These are phyloP conservation scores for Panagrolaimus sp. DNA, from an alignment of 1,140 invertebrate genomes.

Conservation along the genomic window DNA sequence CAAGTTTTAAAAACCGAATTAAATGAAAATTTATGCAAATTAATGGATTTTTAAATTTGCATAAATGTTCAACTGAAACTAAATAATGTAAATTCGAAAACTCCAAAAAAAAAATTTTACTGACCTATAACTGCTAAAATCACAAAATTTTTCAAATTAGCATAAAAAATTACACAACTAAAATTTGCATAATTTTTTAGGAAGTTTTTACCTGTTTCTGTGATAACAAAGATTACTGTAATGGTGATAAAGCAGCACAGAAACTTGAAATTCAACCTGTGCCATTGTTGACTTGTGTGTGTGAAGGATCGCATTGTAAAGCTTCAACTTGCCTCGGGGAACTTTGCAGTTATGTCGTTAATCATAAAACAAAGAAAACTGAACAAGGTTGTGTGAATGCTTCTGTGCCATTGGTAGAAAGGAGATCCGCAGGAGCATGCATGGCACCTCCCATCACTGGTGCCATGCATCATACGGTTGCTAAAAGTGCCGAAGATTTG, in stretches of 20 bases:
- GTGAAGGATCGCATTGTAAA: constrained; percentile 51
- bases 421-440: constrained; percentile 52
- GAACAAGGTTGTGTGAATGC: constrained; percentile 59
- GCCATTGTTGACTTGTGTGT: constrained; percentile 44
- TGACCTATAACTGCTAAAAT: not conserved
- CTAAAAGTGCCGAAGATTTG: constrained; percentile 50
- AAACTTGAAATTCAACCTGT: constrained; percentile 47
- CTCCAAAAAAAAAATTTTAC: not conserved
- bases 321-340: constrained; percentile 47
- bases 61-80: too few relatives aligned
- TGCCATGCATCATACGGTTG: constrained; percentile 57
- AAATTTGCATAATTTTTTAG: constrained; percentile 19
- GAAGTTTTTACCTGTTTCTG: constrained; percentile 59
- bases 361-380: constrained; percentile 44
- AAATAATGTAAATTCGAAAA: not conserved
- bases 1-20: too few relatives aligned
- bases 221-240: constrained; percentile 49
- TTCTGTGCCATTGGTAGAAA: constrained; percentile 53
- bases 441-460: constrained; percentile 59
- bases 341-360: constrained; percentile 54
- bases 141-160: too few relatives aligned
- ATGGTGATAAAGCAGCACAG: constrained; percentile 27
- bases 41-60: too few relatives aligned
- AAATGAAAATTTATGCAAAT: too few relatives aligned
- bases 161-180: too few relatives aligned